A percentile compares a stretch with the other conserved stretches of the same genome.
These are phyloP conservation scores for Ciconia boyciana DNA, from an alignment of 2,113 vertebrate genomes.

Conservation along the genomic window DNA sequence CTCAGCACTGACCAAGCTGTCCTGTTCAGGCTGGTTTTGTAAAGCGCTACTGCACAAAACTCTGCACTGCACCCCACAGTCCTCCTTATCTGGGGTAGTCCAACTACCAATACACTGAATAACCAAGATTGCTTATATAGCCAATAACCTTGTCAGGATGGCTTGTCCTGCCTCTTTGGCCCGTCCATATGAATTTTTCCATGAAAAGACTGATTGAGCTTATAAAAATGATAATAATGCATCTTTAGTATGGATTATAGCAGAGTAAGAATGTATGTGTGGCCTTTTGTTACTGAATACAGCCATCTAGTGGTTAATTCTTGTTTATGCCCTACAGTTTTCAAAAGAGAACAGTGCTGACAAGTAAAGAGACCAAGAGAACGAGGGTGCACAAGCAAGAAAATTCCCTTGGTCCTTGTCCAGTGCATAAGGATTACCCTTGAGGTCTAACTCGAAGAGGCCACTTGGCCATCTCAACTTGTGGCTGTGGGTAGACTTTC, in stretches of 20 bases:
- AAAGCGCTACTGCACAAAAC: not conserved
- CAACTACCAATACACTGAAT: not conserved
- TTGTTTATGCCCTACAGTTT: not conserved
- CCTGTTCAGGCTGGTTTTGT: not conserved
- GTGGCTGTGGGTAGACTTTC: not conserved
- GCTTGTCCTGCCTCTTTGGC: not conserved
- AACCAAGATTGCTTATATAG: not conserved
- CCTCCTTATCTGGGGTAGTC: not conserved
- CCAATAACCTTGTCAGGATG: not conserved
- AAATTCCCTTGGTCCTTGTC: not conserved
- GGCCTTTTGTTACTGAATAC: not conserved
- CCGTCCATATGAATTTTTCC: not conserved
- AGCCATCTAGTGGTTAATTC: slow-evolving; percentile 66
- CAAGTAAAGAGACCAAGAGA: not conserved
- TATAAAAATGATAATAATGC: not conserved
- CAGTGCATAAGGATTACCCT: not conserved
- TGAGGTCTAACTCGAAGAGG: not conserved
- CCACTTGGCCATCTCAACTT: not conserved
- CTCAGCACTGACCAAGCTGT: not conserved
- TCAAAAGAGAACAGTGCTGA: not conserved
- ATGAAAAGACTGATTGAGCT: not conserved
- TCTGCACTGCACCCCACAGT: not conserved
- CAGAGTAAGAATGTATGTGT: rapidly evolving
- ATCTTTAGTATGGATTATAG: not conserved
- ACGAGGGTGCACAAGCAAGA: not conserved